Evolutionary conservation across 2,888 invertebrate genomes (phyloP).

Genomic region (Hypercompe scribonia): DNA sequence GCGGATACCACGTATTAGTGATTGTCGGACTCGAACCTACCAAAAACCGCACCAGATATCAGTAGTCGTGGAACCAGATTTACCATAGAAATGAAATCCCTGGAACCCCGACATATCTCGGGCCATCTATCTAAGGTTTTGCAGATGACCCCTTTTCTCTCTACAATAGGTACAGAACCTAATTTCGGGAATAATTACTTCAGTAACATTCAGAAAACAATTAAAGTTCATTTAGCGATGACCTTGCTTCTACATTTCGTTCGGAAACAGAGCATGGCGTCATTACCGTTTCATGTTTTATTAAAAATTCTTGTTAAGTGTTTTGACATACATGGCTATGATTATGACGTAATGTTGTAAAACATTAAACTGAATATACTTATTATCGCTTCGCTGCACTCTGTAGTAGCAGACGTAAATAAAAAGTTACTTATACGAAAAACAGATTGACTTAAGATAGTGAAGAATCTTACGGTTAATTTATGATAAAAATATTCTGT

Average conservation of each 20-base stretch:
- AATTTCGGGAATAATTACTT: background rate
- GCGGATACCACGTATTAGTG: no score
- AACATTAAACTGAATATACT: background rate
- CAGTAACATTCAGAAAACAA: conserved; percentile 19
- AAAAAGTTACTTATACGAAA: background rate
- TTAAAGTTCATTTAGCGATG: conserved; percentile 36
- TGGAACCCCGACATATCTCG: no score
- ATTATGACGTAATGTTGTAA: conserved; percentile 25
- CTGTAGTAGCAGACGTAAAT: background rate
- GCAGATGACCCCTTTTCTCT: no score
- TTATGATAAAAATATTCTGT: background rate
- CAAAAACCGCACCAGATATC: no score
- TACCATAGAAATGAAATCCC: no score
- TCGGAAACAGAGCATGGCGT: conserved; percentile 60
- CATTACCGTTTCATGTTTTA: conserved; percentile 56
- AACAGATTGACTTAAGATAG: background rate
- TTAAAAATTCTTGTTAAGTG: conserved; percentile 47
- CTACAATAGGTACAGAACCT: background rate
- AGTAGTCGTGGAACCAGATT: no score
- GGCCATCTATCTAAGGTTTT: no score
- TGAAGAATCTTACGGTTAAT: background rate
- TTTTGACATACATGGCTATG: conserved; percentile 31
- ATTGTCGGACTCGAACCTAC: no score
- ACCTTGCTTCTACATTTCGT: conserved; percentile 66
- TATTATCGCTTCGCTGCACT: background rate